These are phyloP conservation scores for Yponomeuta sedellus DNA, from an alignment of 2,888 invertebrate genomes.

Conservation along the genomic window DNA sequence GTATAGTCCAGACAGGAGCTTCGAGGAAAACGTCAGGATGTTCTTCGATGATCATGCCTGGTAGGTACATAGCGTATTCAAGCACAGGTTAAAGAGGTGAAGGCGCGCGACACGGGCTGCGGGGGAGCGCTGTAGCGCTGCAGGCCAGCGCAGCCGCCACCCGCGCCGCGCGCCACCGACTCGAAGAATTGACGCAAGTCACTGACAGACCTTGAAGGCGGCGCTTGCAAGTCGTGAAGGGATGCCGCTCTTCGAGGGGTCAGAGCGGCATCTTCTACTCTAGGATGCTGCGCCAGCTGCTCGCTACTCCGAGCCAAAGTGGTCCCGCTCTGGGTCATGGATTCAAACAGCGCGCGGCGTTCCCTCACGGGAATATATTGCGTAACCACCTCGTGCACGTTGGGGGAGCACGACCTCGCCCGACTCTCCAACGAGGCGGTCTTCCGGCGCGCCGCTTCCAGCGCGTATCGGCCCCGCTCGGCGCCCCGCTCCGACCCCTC, in stretches of 20 bases:
- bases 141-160: conserved; percentile 34
- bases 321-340: conserved; percentile 78
- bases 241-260: conserved; percentile 79
- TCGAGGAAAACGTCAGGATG: background rate
- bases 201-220: conserved; percentile 76
- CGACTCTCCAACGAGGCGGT: conserved; percentile 59
- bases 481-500: conserved; percentile 61
- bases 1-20: background rate
- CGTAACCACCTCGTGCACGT: conserved; percentile 65
- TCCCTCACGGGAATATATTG: conserved; percentile 83
- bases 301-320: conserved; percentile 81
- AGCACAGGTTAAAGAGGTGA: conserved; percentile 61
- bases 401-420: conserved; percentile 68
- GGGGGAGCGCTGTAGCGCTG: conserved; percentile 58
- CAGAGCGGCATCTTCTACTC: conserved; percentile 37
- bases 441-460: conserved; percentile 64
- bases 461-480: conserved; percentile 55
- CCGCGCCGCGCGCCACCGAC: conserved; percentile 69
- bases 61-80: conserved; percentile 22
- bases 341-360: conserved; percentile 82
- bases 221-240: conserved; percentile 78
- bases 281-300: conserved; percentile 62
- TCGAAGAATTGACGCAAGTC: conserved; percentile 85
- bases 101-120: conserved; percentile 52
- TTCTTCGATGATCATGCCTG: background rate